A percentile compares a stretch with the other conserved stretches of the same genome.
These are phyloP conservation scores for Heliconius hermathena DNA, from an alignment of 1,140 invertebrate species.

Conservation along the genomic window DNA sequence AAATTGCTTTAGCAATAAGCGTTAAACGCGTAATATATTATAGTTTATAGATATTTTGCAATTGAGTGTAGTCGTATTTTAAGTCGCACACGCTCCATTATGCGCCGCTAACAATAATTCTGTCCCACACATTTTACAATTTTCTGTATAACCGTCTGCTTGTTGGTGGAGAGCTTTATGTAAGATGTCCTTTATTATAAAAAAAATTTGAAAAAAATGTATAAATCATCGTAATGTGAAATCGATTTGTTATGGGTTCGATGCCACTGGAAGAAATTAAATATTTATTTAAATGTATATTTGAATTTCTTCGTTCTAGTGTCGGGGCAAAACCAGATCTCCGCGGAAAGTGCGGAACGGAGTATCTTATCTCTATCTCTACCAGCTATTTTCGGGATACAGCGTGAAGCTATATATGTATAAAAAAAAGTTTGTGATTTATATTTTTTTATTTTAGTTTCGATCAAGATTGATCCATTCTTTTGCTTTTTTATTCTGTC, in stretches of 20 bases:
- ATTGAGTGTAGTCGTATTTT: slow-evolving; percentile 40
- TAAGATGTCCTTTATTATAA: slow-evolving; percentile 11
- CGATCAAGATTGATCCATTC: too few relatives aligned
- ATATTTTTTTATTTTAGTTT: too few relatives aligned
- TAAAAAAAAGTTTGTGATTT: neutral
- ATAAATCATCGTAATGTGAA: too few relatives aligned
- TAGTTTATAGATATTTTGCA: slow-evolving; percentile 42
- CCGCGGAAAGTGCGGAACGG: too few relatives aligned
- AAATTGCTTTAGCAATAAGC: slow-evolving; percentile 32
- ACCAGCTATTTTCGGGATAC: too few relatives aligned
- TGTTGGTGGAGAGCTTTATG: slow-evolving; percentile 43
- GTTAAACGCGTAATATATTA: slow-evolving; percentile 35
- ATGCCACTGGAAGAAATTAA: too few relatives aligned
- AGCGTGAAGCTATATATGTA: neutral
- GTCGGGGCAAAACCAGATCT: too few relatives aligned
- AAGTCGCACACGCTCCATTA: slow-evolving; percentile 42
- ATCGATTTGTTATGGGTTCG: too few relatives aligned
- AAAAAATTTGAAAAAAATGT: neutral
- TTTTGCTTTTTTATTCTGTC: too few relatives aligned
- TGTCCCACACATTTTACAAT: slow-evolving; percentile 46
- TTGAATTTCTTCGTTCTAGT: too few relatives aligned
- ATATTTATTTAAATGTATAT: too few relatives aligned
- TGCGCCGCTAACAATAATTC: slow-evolving; percentile 47
- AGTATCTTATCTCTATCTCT: too few relatives aligned
- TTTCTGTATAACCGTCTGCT: slow-evolving; percentile 46